These are phyloP conservation scores for Clarias fuscus DNA, from an alignment of 2,797 vertebrate genomes.

Conservation along the genomic window DNA sequence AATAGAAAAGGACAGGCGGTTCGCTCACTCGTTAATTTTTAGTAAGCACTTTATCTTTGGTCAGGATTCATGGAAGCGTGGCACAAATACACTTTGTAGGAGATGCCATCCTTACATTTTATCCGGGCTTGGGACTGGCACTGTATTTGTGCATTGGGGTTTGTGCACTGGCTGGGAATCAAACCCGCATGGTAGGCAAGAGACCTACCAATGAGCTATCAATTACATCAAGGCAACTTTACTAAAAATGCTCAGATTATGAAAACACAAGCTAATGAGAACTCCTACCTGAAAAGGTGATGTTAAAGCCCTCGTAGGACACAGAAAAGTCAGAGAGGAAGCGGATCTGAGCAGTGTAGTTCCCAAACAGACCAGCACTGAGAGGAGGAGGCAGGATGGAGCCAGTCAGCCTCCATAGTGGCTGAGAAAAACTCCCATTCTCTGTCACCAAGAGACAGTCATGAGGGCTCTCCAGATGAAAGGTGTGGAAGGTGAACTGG, in stretches of 20 bases:
- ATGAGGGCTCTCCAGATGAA: slow-evolving; percentile 94
- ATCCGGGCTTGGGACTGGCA: no score
- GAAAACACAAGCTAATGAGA: not conserved
- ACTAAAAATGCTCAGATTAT: not conserved
- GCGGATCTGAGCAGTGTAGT: slow-evolving; percentile 95
- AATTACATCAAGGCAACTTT: not conserved
- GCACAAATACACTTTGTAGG: not conserved
- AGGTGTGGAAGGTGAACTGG: slow-evolving; percentile 96
- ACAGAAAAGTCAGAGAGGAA: slow-evolving; percentile 98
- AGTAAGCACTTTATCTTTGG: not conserved
- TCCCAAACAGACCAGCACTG: slow-evolving; percentile 93
- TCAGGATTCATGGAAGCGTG: not conserved
- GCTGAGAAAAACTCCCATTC: slow-evolving; percentile 91
- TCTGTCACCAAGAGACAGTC: slow-evolving; percentile 95
- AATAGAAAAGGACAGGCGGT: not conserved
- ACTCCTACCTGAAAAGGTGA: slow-evolving; percentile 90
- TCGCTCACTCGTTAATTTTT: not conserved
- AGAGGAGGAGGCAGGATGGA: slow-evolving; percentile 88
- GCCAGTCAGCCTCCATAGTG: slow-evolving; percentile 89
- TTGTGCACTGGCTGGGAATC: no score
- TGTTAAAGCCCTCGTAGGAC: slow-evolving; percentile 98
- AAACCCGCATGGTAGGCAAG: no score
- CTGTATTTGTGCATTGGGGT: no score
- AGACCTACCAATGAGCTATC: no score
- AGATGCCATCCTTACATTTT: no score